Evolutionary conservation across 1,140 invertebrate species (phyloP), one percentile per base, ranked within the genome.

Genomic region (Nilaparvata lugens): DNA sequence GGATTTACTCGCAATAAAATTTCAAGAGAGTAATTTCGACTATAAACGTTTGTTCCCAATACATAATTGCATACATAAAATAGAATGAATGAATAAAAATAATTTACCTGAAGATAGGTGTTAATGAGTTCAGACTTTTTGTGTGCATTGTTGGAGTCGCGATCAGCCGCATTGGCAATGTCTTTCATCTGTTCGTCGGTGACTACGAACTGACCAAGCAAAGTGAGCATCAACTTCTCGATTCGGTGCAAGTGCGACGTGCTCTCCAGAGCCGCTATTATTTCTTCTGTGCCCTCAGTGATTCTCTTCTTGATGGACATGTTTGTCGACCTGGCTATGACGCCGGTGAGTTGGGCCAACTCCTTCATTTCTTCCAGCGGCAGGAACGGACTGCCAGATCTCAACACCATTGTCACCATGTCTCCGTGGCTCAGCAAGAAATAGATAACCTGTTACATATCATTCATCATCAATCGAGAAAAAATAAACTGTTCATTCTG

Each of bases 371-470:
- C 84, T 67, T 60, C 73, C 25, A 70, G 63, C 71, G 81, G 78
- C 1, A 86, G 79, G 21, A 76, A 79, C 0, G 85, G 83, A 62
- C 83, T 83, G 18, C 82, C 82, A 45, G 83, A 81, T 65, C 86
- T 75, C 14, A 95, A 71, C 42, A 91, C 82, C 64, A 84, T 79
- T 65, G 89, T 86, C 16, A 94, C 81, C 25, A 86, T 84, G 64
- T 94, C 90, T 31, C 84, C 75, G 72, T 95, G 91, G 54, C 84
- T 84, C 48, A 92, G 79, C 25, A 95, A 70, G 64, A 91, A 87
- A 62, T 88, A 84, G 45, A 88, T 81, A 51, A 78, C 74, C 75
- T 93, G 88, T 35, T 84, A 18, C n/a, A n/a, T n/a, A n/a, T n/a
- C n/a, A n/a, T n/a, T n/a, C n/a, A n/a, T n/a, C n/a, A n/a, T n/a